phyloP scores from a whole-genome alignment of 2,888 invertebrate species.

The Falcaria lacertinaria region DNA sequence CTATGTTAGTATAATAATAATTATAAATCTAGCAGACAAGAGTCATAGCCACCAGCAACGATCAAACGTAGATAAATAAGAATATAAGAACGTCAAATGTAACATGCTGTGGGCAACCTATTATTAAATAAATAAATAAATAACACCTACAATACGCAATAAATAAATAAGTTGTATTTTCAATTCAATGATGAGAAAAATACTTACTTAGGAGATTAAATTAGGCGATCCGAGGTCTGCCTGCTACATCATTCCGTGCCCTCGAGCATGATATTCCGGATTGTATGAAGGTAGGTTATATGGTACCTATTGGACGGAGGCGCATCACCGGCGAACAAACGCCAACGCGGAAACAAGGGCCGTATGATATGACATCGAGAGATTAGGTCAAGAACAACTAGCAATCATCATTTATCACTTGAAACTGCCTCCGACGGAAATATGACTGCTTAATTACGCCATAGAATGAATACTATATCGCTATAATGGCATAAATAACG shows the following conservation, averaged over 20 bases:
- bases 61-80: no score
- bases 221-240: slow-evolving; percentile 7
- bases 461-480: slow-evolving; percentile 11
- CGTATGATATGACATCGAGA: slow-evolving; percentile 32
- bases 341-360: slow-evolving; percentile 9
- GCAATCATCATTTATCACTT: slow-evolving; percentile 45
- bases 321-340: slow-evolving; percentile 29
- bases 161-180: not conserved
- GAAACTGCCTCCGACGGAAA: slow-evolving; percentile 44
- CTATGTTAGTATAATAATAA: no score
- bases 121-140: no score
- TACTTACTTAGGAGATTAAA: slow-evolving; percentile 4
- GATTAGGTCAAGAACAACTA: slow-evolving; percentile 63
- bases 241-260: slow-evolving; percentile 20
- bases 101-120: no score
- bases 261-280: slow-evolving; percentile 15
- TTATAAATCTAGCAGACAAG: no score
- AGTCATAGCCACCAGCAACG: no score
- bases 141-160: not conserved
- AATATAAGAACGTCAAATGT: no score
- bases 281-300: no score
- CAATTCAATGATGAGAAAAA: slow-evolving; percentile 4
- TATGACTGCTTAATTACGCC: slow-evolving; percentile 21
- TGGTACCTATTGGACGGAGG: slow-evolving; percentile 5
- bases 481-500: not conserved